phyloP scores from a whole-genome alignment of 1,140 invertebrate species.

The Ooceraea biroi region DNA sequence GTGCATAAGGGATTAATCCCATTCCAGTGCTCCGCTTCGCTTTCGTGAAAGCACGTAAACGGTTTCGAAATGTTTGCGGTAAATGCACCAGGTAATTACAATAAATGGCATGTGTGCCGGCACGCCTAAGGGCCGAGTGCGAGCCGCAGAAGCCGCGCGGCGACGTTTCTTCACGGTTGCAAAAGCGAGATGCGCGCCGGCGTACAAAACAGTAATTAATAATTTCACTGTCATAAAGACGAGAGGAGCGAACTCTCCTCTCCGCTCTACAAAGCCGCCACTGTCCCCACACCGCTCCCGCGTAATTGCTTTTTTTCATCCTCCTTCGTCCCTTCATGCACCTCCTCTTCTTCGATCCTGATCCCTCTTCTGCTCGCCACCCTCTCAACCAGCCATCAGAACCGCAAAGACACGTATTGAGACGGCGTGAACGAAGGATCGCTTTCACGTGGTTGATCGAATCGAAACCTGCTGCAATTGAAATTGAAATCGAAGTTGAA shows the following conservation, averaged over 20 bases:
- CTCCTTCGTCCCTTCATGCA: neutral
- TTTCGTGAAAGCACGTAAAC: slow-evolving; percentile 32
- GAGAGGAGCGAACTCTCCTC: slow-evolving; percentile 56
- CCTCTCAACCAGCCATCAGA: slow-evolving; percentile 18
- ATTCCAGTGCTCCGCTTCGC: neutral
- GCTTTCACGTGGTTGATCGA: neutral
- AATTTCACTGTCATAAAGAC: slow-evolving; percentile 80
- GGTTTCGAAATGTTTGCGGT: slow-evolving; percentile 31
- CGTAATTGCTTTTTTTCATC: slow-evolving; percentile 79
- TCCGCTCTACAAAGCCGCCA: slow-evolving; percentile 16
- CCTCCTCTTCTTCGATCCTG: neutral
- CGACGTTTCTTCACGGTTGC: slow-evolving; percentile 67
- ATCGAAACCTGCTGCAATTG: no score
- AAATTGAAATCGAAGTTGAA: no score
- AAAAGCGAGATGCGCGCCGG: slow-evolving; percentile 62
- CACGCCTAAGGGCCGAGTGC: neutral
- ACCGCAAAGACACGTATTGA: neutral
- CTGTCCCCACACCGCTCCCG: slow-evolving; percentile 57
- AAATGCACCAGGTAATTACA: slow-evolving; percentile 49
- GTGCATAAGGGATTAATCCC: neutral
- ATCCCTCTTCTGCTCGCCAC: slow-evolving; percentile 13
- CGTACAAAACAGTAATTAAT: slow-evolving; percentile 82
- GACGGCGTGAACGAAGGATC: neutral
- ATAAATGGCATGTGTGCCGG: slow-evolving; percentile 18
- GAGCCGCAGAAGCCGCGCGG: neutral